Conservation (phyloP, 1,140 invertebrate genomes). For the Calliopsis andreniformis region DNA sequence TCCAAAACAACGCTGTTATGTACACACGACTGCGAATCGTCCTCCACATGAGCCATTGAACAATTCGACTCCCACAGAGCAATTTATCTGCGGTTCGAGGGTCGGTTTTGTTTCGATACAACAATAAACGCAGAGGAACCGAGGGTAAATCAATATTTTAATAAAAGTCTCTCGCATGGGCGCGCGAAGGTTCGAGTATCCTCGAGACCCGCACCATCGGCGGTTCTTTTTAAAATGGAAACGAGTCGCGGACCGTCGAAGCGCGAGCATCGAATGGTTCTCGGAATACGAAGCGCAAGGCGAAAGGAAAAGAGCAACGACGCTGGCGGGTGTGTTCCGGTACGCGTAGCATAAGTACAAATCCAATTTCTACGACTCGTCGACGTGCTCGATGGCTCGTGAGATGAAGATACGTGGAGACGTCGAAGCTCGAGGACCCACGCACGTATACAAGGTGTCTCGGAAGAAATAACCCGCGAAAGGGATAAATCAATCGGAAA, state of each 20-base stretch:
- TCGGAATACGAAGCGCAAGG: slow-evolving; percentile 10
- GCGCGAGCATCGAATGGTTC: not conserved
- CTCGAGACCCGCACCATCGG: not conserved
- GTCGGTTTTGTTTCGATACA: not conserved
- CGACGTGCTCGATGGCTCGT: slow-evolving; percentile 45
- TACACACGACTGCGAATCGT: too few species aligned
- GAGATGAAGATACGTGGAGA: slow-evolving; percentile 36
- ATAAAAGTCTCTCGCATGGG: slow-evolving; percentile 3
- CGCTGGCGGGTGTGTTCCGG: not conserved
- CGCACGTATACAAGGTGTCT: slow-evolving; percentile 22
- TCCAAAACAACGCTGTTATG: too few species aligned
- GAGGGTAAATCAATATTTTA: not conserved
- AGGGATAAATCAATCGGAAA: too few species aligned
- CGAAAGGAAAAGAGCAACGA: slow-evolving; percentile 13
- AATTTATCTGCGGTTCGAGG: too few species aligned
- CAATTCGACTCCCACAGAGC: too few species aligned
- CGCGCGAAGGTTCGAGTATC: not conserved
- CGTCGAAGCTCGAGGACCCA: not conserved
- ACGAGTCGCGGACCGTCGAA: not conserved
- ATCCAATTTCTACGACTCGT: slow-evolving; percentile 50
- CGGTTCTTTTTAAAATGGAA: not conserved
- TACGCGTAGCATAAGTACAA: slow-evolving; percentile 29
- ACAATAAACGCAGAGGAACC: too few species aligned
- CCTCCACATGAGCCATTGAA: too few species aligned
- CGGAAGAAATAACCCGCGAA: not conserved